Evolutionary conservation across 2,888 invertebrate genomes (phyloP).

Genomic region (Deilephila porcellus): DNA sequence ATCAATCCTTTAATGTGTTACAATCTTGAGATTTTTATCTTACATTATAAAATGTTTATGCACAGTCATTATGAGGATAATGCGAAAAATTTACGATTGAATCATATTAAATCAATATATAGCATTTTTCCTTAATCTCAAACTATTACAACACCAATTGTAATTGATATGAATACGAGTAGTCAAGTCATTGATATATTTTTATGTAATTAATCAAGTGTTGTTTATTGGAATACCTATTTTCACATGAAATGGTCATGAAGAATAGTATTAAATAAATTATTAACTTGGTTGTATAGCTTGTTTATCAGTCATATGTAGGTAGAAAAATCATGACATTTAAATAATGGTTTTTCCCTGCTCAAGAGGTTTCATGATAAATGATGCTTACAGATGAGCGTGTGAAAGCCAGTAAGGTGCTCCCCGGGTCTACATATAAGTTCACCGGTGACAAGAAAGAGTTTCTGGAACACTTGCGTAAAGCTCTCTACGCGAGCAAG

Average conservation of each 20-base stretch:
- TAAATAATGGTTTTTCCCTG: no score
- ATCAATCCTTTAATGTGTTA: no score
- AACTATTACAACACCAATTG: background rate
- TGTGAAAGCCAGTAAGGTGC: slow-evolving; percentile 90
- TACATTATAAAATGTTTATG: background rate
- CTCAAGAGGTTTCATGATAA: background rate
- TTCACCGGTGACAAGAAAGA: slow-evolving; percentile 89
- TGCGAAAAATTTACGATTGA: background rate
- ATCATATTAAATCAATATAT: background rate
- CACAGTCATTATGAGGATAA: background rate
- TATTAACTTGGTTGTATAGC: no score
- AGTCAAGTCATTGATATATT: background rate
- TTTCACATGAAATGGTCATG: no score
- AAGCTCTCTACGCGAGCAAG: slow-evolving; percentile 98
- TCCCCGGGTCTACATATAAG: slow-evolving; percentile 88
- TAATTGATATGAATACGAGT: background rate
- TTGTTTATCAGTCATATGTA: no score
- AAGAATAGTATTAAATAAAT: no score
- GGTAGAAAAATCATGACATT: no score
- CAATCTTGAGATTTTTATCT: no score
- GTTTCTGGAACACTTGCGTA: slow-evolving; percentile 93
- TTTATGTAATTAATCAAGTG: no score
- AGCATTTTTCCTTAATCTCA: background rate
- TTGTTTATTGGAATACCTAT: no score
- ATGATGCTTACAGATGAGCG: slow-evolving; percentile 86